phyloP scores from a whole-genome alignment of 2,888 invertebrate species.

The Trachelus stipa region DNA sequence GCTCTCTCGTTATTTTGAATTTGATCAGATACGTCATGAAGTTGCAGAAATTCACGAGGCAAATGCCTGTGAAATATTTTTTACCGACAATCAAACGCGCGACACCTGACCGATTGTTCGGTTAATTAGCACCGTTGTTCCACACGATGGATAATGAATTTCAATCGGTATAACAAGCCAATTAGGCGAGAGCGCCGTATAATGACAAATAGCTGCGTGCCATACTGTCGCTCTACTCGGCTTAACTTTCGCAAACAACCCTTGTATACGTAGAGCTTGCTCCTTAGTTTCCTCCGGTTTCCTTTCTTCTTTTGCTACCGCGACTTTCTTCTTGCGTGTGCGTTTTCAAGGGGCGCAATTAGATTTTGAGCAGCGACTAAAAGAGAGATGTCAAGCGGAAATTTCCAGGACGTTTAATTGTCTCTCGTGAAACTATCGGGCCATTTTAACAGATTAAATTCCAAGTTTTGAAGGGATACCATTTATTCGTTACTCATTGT shows the following conservation, averaged over 20 bases:
- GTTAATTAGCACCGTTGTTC: constrained; percentile 40
- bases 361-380: background rate
- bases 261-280: background rate
- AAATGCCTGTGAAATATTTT: constrained; percentile 36
- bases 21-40: background rate
- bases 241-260: background rate
- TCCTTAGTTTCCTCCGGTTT: background rate
- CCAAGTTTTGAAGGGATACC: background rate
- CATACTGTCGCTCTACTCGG: background rate
- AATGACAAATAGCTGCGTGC: background rate
- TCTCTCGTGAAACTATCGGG: background rate
- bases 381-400: background rate
- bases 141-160: constrained; percentile 43
- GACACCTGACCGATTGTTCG: constrained; percentile 23
- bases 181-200: constrained; percentile 38
- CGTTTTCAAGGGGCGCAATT: background rate
- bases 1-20: background rate
- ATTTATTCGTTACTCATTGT: background rate
- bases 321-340: background rate
- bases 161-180: constrained; percentile 60
- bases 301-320: background rate
- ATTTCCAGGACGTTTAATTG: background rate
- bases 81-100: constrained; percentile 27
- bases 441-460: background rate
- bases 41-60: constrained; percentile 13